Percentiles rank a stretch among this genome's conserved stretches.
Evolutionary conservation across 2,797 vertebrate species (phyloP).

Genomic region (Podargus strigoides): DNA sequence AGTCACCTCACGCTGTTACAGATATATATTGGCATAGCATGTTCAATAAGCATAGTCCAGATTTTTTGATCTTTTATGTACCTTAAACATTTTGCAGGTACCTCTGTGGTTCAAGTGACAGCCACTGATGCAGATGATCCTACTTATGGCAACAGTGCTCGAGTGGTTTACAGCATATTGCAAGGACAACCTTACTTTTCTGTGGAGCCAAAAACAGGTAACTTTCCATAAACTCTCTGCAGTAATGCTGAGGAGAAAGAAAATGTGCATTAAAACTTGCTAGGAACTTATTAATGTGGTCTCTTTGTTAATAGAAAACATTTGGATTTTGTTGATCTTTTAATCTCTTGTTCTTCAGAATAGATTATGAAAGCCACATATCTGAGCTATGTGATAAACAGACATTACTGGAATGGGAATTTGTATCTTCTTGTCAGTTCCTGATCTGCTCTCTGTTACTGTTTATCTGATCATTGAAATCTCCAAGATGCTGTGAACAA

Average conservation of each 20-base stretch:
- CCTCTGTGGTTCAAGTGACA: slow-evolving; percentile 93
- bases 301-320: neutral
- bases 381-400: neutral
- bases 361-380: neutral
- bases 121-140: slow-evolving; percentile 95
- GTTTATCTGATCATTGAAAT: neutral
- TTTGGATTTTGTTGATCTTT: neutral
- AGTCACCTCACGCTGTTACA: neutral
- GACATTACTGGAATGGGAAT: neutral
- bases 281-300: neutral
- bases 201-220: slow-evolving; percentile 96
- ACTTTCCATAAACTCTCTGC: neutral
- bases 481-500: neutral
- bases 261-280: neutral
- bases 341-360: neutral
- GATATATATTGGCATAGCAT: neutral
- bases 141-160: slow-evolving; percentile 93
- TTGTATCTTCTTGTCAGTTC: neutral
- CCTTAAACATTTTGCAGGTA: slow-evolving; percentile 78
- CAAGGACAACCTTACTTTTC: slow-evolving; percentile 97
- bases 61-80: neutral
- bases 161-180: slow-evolving; percentile 94
- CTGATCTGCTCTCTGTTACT: neutral
- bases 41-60: neutral
- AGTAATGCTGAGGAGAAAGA: neutral